Percentiles rank a stretch among this genome's conserved stretches.
Conservation (phyloP, 2,797 vertebrate genomes). For the Halcyon chelicuti region DNA sequence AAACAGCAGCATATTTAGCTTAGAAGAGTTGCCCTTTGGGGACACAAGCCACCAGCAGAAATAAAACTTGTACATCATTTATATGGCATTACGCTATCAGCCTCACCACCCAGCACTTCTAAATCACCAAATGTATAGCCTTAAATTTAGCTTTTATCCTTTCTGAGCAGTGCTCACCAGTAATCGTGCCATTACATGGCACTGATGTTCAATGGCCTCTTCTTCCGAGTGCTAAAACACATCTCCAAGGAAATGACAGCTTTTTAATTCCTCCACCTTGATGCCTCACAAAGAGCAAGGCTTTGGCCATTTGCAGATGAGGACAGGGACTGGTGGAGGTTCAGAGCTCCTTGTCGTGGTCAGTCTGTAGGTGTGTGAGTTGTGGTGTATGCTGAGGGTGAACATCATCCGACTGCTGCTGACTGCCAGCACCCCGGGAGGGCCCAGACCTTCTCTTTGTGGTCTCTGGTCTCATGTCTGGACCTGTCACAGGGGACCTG, state of each 20-base stretch:
- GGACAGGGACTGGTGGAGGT: neutral
- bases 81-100: neutral
- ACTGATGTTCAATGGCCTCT: neutral
- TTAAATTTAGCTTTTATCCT: neutral
- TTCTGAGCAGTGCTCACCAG: neutral
- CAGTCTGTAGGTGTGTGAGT: neutral
- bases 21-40: neutral
- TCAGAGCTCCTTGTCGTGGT: neutral
- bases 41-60: constrained; percentile 7
- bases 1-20: neutral
- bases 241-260: neutral
- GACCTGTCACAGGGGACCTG: neutral
- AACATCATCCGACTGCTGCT: neutral
- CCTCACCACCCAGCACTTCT: neutral
- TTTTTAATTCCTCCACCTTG: neutral
- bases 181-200: neutral
- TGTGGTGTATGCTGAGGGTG: neutral
- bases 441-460: neutral
- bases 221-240: neutral
- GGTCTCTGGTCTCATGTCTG: neutral
- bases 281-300: neutral
- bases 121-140: neutral
- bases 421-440: neutral
- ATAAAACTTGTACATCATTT: neutral
- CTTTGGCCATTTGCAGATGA: neutral